phyloP scores from a whole-genome alignment of 2,888 invertebrate species.

The Ptycholaimellus sp. region DNA sequence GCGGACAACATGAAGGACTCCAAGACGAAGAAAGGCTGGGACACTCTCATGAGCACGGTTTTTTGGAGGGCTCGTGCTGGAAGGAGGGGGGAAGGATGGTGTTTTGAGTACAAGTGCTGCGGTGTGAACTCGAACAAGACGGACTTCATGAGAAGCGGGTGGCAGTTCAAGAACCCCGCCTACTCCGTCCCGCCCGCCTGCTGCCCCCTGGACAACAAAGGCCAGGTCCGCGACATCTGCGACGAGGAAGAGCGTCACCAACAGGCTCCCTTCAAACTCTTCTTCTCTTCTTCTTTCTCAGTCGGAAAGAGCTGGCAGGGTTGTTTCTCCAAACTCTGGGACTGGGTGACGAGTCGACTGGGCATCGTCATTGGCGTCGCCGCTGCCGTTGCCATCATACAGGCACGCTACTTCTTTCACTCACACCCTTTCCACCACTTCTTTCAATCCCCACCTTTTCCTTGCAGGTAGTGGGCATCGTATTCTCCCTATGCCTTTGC shows the following conservation, averaged over 20 bases:
- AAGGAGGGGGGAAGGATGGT: too few relatives aligned
- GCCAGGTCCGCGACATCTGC: too few relatives aligned
- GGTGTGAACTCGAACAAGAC: background rate
- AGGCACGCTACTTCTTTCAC: background rate
- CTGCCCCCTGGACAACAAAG: too few relatives aligned
- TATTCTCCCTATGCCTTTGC: constrained; percentile 1
- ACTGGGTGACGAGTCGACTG: background rate
- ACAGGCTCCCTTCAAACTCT: too few relatives aligned
- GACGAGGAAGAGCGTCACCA: too few relatives aligned
- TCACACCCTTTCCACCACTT: background rate
- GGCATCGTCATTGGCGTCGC: constrained; percentile 2
- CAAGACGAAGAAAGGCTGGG: background rate
- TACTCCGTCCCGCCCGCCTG: background rate
- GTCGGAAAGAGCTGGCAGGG: too few relatives aligned
- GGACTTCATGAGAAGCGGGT: background rate
- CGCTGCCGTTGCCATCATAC: background rate
- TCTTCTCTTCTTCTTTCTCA: too few relatives aligned
- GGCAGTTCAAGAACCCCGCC: background rate
- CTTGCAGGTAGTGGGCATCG: background rate
- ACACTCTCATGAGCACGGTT: background rate
- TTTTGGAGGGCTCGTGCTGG: background rate
- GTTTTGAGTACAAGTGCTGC: background rate
- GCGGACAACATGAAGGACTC: too few relatives aligned
- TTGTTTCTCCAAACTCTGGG: background rate
- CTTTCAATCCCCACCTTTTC: background rate